Evolutionary conservation across 1,140 invertebrate species (phyloP).

Genomic region (Ooceraea biroi): DNA sequence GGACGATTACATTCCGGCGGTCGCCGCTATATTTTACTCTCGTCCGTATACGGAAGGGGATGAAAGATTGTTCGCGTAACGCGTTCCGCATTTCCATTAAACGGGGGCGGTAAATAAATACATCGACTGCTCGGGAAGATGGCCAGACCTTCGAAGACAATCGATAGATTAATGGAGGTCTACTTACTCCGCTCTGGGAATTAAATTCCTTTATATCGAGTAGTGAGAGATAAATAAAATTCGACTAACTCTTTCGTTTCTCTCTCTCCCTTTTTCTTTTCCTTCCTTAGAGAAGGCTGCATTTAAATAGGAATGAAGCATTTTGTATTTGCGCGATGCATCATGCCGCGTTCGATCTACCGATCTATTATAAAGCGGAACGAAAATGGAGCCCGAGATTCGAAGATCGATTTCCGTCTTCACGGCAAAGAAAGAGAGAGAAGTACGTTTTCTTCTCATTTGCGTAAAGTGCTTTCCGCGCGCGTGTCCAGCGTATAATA

Average conservation of each 20-base stretch:
- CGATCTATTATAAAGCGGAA: neutral
- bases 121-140: neutral
- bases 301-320: slow-evolving; percentile 22
- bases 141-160: neutral
- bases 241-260: slow-evolving; percentile 9
- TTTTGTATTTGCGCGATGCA: slow-evolving; percentile 3
- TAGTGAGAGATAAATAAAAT: slow-evolving; percentile 33
- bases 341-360: neutral
- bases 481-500: slow-evolving; percentile 52
- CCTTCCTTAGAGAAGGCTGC: neutral
- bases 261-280: neutral
- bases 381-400: neutral
- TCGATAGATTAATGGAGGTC: slow-evolving; percentile 27
- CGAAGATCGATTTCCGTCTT: slow-evolving; percentile 40
- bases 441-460: slow-evolving; percentile 57
- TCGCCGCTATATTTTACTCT: slow-evolving; percentile 16
- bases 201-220: slow-evolving; percentile 43
- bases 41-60: slow-evolving; percentile 5
- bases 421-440: neutral
- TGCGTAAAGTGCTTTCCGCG: slow-evolving; percentile 59
- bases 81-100: slow-evolving; percentile 40
- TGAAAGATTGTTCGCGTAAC: slow-evolving; percentile 32
- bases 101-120: slow-evolving; percentile 33
- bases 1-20: slow-evolving; percentile 44
- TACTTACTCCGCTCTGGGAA: slow-evolving; percentile 30